Conservation (phyloP, 2,797 vertebrate species). For the Micromesistius poutassou region DNA sequence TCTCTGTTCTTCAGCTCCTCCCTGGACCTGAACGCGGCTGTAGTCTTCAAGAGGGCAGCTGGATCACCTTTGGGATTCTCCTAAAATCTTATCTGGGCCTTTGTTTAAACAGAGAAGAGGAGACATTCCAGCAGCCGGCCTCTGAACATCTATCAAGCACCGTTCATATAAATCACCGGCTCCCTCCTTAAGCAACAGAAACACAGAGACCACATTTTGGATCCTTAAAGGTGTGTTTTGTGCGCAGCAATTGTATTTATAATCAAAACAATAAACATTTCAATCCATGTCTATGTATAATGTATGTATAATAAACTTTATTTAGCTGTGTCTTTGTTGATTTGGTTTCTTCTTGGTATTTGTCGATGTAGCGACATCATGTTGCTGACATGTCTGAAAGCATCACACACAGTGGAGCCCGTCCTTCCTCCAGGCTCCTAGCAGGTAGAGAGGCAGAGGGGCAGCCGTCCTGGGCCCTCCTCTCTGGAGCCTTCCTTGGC, state of each 20-base stretch:
- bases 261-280: background rate
- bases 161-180: slow-evolving; percentile 55
- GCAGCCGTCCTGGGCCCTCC: too few relatives aligned
- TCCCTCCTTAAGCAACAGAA: slow-evolving; percentile 34
- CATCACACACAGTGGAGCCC: too few relatives aligned
- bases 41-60: slow-evolving; percentile 65
- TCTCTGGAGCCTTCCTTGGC: background rate
- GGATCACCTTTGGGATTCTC: slow-evolving; percentile 73
- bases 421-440: too few relatives aligned
- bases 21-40: slow-evolving; percentile 39
- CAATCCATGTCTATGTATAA: too few relatives aligned
- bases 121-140: slow-evolving; percentile 65
- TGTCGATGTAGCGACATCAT: too few relatives aligned
- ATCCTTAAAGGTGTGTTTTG: slow-evolving; percentile 13
- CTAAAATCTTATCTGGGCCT: slow-evolving; percentile 77
- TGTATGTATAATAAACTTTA: too few relatives aligned
- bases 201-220: slow-evolving; percentile 28
- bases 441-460: too few relatives aligned
- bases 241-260: background rate
- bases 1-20: slow-evolving; percentile 10
- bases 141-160: slow-evolving; percentile 61
- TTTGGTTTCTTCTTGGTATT: too few relatives aligned
- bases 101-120: slow-evolving; percentile 75
- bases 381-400: too few relatives aligned
- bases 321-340: too few relatives aligned